phyloP scores from a whole-genome alignment of 2,888 invertebrate genomes.

The Pemphredon lugubris region DNA sequence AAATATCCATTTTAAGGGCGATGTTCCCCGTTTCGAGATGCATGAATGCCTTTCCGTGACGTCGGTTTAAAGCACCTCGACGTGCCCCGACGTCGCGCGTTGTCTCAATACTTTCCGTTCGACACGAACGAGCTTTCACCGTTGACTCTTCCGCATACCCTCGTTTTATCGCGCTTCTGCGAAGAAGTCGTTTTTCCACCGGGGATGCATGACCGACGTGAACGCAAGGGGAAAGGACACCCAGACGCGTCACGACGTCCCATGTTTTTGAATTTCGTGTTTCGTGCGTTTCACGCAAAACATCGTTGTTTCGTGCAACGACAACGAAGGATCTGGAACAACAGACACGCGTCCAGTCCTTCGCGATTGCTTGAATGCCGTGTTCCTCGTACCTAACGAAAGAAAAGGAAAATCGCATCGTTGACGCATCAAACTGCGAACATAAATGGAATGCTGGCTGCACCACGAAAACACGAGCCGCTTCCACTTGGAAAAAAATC shows the following conservation, averaged over 20 bases:
- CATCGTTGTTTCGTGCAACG: neutral
- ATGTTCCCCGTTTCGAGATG: conserved; percentile 1
- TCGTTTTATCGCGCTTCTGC: too few species aligned
- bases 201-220: too few species aligned
- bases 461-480: conserved; percentile 53
- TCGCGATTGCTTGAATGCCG: too few species aligned
- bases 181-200: too few species aligned
- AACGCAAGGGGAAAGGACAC: conserved; percentile 11
- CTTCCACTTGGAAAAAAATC: conserved; percentile 10
- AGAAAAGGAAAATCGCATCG: too few species aligned
- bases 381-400: too few species aligned
- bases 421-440: neutral
- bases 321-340: too few species aligned
- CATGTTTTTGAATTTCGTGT: neutral
- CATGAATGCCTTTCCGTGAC: conserved; percentile 18
- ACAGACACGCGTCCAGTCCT: too few species aligned
- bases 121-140: too few species aligned
- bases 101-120: too few species aligned
- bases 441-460: conserved; percentile 2
- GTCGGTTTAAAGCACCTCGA: conserved; percentile 22
- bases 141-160: too few species aligned
- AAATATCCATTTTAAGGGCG: neutral
- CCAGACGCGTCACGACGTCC: conserved; percentile 18
- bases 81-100: too few species aligned
- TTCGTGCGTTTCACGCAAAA: neutral